These are phyloP conservation scores for Cinclus cinclus DNA, from an alignment of 2,113 vertebrate genomes.

Conservation along the genomic window DNA sequence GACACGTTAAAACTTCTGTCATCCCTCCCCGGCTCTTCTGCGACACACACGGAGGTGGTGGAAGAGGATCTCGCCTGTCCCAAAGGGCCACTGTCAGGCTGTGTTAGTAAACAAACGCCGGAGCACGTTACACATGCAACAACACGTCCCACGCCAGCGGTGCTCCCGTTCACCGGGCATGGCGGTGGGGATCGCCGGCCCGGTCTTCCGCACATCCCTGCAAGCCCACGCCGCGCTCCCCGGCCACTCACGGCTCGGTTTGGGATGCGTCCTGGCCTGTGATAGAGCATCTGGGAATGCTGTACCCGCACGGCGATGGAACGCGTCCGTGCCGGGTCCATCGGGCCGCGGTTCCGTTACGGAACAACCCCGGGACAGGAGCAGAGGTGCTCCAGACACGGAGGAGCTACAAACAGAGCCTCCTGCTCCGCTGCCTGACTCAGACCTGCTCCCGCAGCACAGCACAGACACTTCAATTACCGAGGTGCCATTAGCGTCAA, in stretches of 20 bases:
- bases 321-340: background rate
- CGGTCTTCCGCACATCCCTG: rapidly evolving
- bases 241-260: background rate
- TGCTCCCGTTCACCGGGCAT: background rate
- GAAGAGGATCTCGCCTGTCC: background rate
- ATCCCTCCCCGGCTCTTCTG: background rate
- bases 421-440: background rate
- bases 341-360: rapidly evolving
- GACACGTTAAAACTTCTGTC: background rate
- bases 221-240: background rate
- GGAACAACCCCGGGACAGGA: rapidly evolving
- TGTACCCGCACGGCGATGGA: rapidly evolving
- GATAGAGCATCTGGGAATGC: background rate
- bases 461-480: background rate
- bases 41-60: background rate
- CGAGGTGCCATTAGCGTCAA: background rate
- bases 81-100: background rate
- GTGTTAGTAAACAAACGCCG: slow-evolving; percentile 35
- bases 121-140: background rate
- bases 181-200: rapidly evolving
- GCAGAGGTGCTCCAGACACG: background rate
- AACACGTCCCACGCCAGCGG: background rate
- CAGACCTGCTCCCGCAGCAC: background rate
- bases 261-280: rapidly evolving
- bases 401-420: background rate